These are phyloP conservation scores for Augiades crinisus DNA, from an alignment of 2,888 invertebrate genomes.

Conservation along the genomic window DNA sequence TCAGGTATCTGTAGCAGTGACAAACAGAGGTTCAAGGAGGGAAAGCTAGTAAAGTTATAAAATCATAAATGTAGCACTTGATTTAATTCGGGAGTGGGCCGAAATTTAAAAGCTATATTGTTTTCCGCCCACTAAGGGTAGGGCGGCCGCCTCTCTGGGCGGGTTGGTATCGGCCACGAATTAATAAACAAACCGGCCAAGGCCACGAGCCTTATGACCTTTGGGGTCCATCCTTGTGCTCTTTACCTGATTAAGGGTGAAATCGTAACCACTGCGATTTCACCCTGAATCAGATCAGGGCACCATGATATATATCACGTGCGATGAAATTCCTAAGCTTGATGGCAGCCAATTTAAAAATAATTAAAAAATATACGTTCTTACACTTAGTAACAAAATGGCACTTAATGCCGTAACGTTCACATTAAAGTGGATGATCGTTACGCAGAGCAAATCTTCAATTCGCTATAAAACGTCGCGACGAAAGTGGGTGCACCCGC, in stretches of 20 bases:
- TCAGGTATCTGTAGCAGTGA: too few species aligned
- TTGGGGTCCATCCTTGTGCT: slow-evolving; percentile 55
- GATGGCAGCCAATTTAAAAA: too few species aligned
- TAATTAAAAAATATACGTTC: neutral
- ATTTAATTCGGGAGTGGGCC: slow-evolving; percentile 60
- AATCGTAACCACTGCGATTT: neutral
- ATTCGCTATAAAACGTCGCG: slow-evolving; percentile 73
- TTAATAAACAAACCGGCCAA: slow-evolving; percentile 77
- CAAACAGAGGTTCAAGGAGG: too few species aligned
- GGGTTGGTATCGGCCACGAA: slow-evolving; percentile 65
- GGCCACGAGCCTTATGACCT: slow-evolving; percentile 63
- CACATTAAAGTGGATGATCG: slow-evolving; percentile 52
- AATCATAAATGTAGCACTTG: slow-evolving; percentile 39
- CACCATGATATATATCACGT: too few species aligned
- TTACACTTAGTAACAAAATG: neutral
- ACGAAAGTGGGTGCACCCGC: slow-evolving; percentile 58
- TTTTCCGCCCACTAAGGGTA: slow-evolving; percentile 70
- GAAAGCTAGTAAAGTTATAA: slow-evolving; percentile 19
- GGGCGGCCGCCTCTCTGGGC: slow-evolving; percentile 54
- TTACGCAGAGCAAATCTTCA: slow-evolving; percentile 62
- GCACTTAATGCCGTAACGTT: slow-evolving; percentile 32
- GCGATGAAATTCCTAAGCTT: too few species aligned
- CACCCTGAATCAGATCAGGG: too few species aligned
- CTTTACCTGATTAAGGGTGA: slow-evolving; percentile 35
- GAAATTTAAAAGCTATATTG: slow-evolving; percentile 70